These are phyloP conservation scores for Drosophila longiperda DNA, from an alignment of 2,888 invertebrate species.

Conservation along the genomic window DNA sequence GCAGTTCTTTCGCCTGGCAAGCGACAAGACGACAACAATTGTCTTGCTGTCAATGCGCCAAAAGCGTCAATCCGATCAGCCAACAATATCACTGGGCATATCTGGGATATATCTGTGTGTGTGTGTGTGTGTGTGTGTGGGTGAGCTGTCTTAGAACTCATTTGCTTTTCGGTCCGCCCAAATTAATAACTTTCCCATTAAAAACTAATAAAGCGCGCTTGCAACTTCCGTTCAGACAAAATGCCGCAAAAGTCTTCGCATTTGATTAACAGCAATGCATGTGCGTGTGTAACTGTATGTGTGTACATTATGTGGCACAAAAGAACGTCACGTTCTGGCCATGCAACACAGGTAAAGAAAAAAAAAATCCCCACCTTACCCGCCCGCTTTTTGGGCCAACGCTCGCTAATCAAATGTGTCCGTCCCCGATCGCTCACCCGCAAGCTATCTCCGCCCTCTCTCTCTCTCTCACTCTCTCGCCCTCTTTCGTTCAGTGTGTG, in stretches of 20 bases:
- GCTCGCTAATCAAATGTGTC: slow-evolving; percentile 72
- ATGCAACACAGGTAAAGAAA: slow-evolving; percentile 41
- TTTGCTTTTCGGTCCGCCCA: slow-evolving; percentile 37
- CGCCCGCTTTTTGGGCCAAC: slow-evolving; percentile 50
- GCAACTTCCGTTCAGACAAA: slow-evolving; percentile 68
- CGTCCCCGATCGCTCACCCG: slow-evolving; percentile 6
- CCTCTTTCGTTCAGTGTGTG: slow-evolving; percentile 42
- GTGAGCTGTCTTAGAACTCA: slow-evolving; percentile 46
- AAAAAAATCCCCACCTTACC: slow-evolving; percentile 25
- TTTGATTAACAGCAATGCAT: slow-evolving; percentile 63
- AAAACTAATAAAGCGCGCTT: slow-evolving; percentile 70
- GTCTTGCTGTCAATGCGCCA: slow-evolving; percentile 69
- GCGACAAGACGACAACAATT: slow-evolving; percentile 70
- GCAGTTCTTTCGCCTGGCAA: slow-evolving; percentile 64
- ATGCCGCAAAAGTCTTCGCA: slow-evolving; percentile 56
- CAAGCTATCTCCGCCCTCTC: not conserved
- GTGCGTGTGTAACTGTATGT: not conserved
- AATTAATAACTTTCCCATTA: slow-evolving; percentile 76
- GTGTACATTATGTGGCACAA: slow-evolving; percentile 56
- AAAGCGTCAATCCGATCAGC: slow-evolving; percentile 62
- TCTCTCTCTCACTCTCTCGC: not conserved
- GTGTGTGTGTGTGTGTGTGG: slow-evolving; percentile 11
- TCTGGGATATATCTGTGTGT: not conserved
- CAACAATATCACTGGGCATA: slow-evolving; percentile 36
- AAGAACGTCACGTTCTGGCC: slow-evolving; percentile 71